A percentile compares a stretch with the other conserved stretches of the same genome.
phyloP scores from a whole-genome alignment of 2,888 invertebrate genomes.

The Proisotoma minuta region DNA sequence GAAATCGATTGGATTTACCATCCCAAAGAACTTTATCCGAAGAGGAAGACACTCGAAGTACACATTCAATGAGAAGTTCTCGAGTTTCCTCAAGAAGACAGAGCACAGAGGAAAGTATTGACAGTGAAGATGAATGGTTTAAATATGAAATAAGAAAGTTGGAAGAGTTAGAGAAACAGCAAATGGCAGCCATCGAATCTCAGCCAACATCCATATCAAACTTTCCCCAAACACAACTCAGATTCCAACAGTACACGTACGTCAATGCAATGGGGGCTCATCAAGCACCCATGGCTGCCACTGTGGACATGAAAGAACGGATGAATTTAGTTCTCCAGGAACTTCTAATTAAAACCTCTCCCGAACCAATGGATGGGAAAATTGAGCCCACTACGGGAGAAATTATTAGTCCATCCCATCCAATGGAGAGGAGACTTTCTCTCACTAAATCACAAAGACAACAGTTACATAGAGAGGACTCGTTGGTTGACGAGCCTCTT shows the following conservation, averaged over 20 bases:
- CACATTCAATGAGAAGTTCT: conserved; percentile 81
- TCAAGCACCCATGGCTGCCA: conserved; percentile 42
- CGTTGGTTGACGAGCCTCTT: conserved; percentile 46
- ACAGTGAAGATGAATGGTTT: conserved; percentile 90
- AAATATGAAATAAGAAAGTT: conserved; percentile 80
- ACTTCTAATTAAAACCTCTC: conserved; percentile 63
- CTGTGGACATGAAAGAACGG: conserved; percentile 66
- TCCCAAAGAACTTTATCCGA: conserved; percentile 48
- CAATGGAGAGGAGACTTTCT: conserved; percentile 42
- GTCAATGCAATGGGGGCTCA: conserved; percentile 23
- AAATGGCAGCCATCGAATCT: conserved; percentile 45
- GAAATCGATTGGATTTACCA: conserved; percentile 44
- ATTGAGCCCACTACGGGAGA: background rate
- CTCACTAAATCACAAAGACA: conserved; percentile 37
- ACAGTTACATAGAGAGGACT: conserved; percentile 41
- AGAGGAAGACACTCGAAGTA: conserved; percentile 80
- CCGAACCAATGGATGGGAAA: background rate
- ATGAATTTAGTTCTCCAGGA: conserved; percentile 77
- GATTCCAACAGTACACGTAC: conserved; percentile 41
- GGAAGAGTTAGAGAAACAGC: conserved; percentile 71
- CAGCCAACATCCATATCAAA: conserved; percentile 25
- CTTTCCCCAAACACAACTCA: conserved; percentile 33
- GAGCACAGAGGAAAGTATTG: conserved; percentile 87
- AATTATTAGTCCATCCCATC: background rate
- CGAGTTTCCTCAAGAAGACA: conserved; percentile 79